Conservation (phyloP, 2,113 vertebrate species). For the Sceloporus tristichus region DNA sequence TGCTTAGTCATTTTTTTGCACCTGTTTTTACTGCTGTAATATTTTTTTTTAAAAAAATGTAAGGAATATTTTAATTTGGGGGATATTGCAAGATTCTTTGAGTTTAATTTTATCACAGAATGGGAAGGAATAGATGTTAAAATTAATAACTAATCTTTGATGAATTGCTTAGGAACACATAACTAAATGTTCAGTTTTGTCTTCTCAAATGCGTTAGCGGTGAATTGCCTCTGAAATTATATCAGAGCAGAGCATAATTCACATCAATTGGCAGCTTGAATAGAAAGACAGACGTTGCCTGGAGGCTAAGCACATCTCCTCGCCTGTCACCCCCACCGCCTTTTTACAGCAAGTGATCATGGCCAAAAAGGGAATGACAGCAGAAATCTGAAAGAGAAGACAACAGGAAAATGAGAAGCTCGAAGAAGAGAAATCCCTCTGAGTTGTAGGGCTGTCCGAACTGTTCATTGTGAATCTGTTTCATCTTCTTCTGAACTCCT, state of each 20-base stretch:
- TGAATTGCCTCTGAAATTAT: neutral
- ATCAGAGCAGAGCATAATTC: neutral
- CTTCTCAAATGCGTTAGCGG: neutral
- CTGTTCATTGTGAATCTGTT: neutral
- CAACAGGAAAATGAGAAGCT: neutral
- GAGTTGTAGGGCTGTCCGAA: neutral
- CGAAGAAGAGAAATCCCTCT: neutral
- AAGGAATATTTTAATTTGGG: neutral
- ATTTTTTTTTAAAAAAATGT: neutral
- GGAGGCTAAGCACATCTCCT: neutral
- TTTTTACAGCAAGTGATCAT: neutral
- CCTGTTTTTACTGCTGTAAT: neutral
- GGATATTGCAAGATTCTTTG: neutral
- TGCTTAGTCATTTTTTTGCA: neutral
- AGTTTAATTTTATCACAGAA: neutral
- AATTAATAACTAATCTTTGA: neutral
- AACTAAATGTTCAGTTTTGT: neutral
- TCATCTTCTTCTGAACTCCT: neutral
- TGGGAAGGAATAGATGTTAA: neutral
- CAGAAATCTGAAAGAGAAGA: neutral
- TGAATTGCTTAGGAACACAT: neutral
- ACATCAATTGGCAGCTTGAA: neutral
- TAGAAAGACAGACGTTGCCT: constrained; percentile 8
- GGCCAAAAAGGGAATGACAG: neutral
- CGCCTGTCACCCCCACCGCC: too few species aligned